phyloP scores from a whole-genome alignment of 1,140 invertebrate genomes.

The Orius insidiosus region DNA sequence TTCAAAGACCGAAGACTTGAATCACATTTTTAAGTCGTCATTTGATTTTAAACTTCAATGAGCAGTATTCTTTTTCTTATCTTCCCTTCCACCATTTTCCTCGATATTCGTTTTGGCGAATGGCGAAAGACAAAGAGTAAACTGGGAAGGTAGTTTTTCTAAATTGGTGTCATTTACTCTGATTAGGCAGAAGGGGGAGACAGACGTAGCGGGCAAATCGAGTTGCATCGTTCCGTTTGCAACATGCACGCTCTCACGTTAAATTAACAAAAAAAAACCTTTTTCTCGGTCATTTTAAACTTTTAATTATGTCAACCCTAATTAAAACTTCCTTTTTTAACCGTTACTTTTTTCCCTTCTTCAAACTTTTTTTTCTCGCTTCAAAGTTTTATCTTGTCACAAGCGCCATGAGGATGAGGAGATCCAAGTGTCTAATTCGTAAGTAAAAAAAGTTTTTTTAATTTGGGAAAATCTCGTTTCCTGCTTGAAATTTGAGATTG shows the following conservation, averaged over 20 bases:
- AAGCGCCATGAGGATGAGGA: constrained; percentile 3
- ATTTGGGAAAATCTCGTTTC: background rate
- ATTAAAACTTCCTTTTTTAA: too few relatives aligned
- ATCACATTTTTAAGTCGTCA: too few relatives aligned
- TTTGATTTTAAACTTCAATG: too few relatives aligned
- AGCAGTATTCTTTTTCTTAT: too few relatives aligned
- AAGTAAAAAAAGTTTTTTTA: constrained; percentile 3
- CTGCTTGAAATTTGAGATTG: constrained; percentile 1
- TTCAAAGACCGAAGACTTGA: too few relatives aligned
- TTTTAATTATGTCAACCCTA: too few relatives aligned
- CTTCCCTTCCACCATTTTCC: too few relatives aligned
- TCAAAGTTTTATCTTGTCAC: background rate
- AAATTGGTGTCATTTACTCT: constrained; percentile 11
- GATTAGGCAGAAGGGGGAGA: constrained; percentile 5
- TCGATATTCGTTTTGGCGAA: too few relatives aligned
- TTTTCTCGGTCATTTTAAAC: too few relatives aligned
- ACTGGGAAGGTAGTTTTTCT: background rate
- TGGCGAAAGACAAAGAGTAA: too few relatives aligned
- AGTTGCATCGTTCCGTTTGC: constrained; percentile 8
- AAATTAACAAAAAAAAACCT: background rate
- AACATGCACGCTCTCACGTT: background rate
- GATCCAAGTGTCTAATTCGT: constrained; percentile 2
- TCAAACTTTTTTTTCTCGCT: background rate
- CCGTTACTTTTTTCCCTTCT: background rate
- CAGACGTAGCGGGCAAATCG: constrained; percentile 3